Conservation (phyloP, 2,888 invertebrate genomes). For the Cryptophagus acutangulus region DNA sequence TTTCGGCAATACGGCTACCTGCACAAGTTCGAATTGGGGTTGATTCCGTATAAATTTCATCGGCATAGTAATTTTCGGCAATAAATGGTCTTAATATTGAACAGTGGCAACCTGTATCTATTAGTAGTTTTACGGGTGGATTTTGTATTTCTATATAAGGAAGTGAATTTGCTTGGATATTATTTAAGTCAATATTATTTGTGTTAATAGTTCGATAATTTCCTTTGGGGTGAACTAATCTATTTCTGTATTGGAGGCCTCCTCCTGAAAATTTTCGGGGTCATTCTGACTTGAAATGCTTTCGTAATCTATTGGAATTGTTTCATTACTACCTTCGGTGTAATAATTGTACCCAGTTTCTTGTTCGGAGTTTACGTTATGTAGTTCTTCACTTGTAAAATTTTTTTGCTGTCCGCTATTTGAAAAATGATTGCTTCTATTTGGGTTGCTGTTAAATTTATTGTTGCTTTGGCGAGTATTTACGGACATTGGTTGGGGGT, state of each 20-base stretch:
- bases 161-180: slow-evolving; percentile 9
- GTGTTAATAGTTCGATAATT: neutral
- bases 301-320: neutral
- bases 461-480: slow-evolving; percentile 3
- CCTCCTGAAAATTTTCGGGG: slow-evolving; percentile 10
- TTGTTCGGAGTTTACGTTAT: slow-evolving; percentile 11
- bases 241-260: slow-evolving; percentile 3
- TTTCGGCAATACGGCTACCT: slow-evolving; percentile 8
- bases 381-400: slow-evolving; percentile 2
- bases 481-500: slow-evolving; percentile 9
- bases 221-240: neutral
- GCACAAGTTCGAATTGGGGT: slow-evolving; percentile 14
- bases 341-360: neutral
- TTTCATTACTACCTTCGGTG: neutral
- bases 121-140: slow-evolving; percentile 12
- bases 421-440: slow-evolving; percentile 6
- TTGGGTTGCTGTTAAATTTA: neutral
- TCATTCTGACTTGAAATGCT: neutral
- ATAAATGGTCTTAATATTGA: slow-evolving; percentile 16
- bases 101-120: slow-evolving; percentile 16
- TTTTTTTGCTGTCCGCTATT: slow-evolving; percentile 8
- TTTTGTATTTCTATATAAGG: slow-evolving; percentile 15
- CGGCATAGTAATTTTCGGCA: slow-evolving; percentile 13
- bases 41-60: slow-evolving; percentile 6
- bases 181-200: slow-evolving; percentile 6